Evolutionary conservation across 2,113 vertebrate genomes (phyloP), one percentile per base, ranked within the genome.

Genomic region (Nanorana parkeri): DNA sequence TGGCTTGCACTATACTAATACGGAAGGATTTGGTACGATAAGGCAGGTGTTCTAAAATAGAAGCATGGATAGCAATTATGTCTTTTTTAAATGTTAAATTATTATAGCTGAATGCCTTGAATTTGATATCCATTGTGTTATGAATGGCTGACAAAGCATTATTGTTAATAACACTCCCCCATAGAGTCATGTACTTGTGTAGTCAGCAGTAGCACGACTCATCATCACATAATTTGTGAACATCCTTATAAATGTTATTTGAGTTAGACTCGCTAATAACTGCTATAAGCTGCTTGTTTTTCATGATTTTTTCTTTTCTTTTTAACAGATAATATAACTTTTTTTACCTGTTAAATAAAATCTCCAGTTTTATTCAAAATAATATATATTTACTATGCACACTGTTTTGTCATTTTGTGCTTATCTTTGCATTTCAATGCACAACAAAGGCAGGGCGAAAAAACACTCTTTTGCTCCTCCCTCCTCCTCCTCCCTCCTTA

Each of bases 101-200:
- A 58, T 73, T 73, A 73, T 73, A 32, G 13, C 26, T 58, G 26
- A 26, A 58, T 58, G 55, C 13, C 20, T 29, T 36, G 28, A 73
- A 73, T 56, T 26, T 56, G n/a, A 74, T 32, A 58, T 60, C 36
- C 28, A 21, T n/a, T 74, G 52, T 60, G 36, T 74, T 58, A 15
- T 74, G 19, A 55, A 60, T 28, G 51, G 28, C 71, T 74, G 54
- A 74, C 55, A 74, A 74, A 58, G 28, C 54, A 36, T 28, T 60
- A 60, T 60, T 32, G 20, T 58, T 74, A 74, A 58, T 32, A 74
- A 23, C 20, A 74, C 71, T 6, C 55, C 71, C 26, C 54, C 54
- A n/a, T 20, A 17, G 54, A 58, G 54, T 28, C 15, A 74, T 36
- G 13, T 58, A 58, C 56, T 15, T 55, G 17, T 74, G 29, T 15